phyloP scores from a whole-genome alignment of 2,888 invertebrate genomes.

The Brenthis hecate region DNA sequence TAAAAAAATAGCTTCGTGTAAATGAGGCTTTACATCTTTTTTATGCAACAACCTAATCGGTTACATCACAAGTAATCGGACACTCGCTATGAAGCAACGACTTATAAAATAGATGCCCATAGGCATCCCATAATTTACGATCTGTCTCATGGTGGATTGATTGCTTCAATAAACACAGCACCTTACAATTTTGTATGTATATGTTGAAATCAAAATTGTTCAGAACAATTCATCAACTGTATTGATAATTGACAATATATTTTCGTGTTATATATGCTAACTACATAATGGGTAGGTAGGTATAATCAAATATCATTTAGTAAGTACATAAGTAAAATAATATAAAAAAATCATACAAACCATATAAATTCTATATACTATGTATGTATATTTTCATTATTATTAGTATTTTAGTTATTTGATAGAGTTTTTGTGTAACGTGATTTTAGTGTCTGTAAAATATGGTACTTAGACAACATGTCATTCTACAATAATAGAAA shows the following conservation, averaged over 20 bases:
- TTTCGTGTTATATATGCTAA: too few relatives aligned
- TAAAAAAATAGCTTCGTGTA: background rate
- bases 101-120: slow-evolving; percentile 24
- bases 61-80: slow-evolving; percentile 30
- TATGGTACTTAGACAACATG: too few relatives aligned
- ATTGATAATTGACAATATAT: background rate
- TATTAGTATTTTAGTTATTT: too few relatives aligned
- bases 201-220: slow-evolving; percentile 14
- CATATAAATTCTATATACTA: too few relatives aligned
- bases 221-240: slow-evolving; percentile 8
- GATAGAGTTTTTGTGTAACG: too few relatives aligned
- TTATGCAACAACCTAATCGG: slow-evolving; percentile 22
- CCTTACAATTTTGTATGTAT: slow-evolving; percentile 21
- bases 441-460: too few relatives aligned
- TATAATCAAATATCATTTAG: too few relatives aligned
- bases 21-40: slow-evolving; percentile 2
- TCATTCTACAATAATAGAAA: too few relatives aligned
- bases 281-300: too few relatives aligned
- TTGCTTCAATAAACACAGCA: slow-evolving; percentile 27
- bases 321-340: too few relatives aligned
- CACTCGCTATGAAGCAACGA: slow-evolving; percentile 22
- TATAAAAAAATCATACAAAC: too few relatives aligned
- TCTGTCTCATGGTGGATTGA: slow-evolving; percentile 30
- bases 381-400: too few relatives aligned
- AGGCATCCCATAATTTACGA: slow-evolving; percentile 27